Evolutionary conservation across 2,113 vertebrate genomes (phyloP), one percentile per base, ranked within the genome.

Genomic region (Illadopsis cleaveri): DNA sequence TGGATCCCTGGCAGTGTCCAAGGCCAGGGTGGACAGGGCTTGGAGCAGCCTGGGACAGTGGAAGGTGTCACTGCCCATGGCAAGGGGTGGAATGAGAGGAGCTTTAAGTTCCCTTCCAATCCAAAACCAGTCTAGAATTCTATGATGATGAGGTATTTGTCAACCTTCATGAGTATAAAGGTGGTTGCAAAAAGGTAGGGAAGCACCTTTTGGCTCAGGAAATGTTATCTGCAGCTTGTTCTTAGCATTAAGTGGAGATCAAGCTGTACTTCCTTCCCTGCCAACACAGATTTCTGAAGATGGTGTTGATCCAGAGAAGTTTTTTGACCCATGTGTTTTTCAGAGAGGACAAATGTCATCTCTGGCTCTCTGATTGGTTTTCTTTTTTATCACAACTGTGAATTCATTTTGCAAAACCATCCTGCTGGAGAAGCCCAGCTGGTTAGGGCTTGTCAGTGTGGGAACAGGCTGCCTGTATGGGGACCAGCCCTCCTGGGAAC

Each of bases 1-100:
- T 53, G 69, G 3, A 51, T 82, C 45, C 8, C 68, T 73, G 60
- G 7, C 0, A 75, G n/a, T 75, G 61, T 1, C 61, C 45, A 40
- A 68, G 70, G 38, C 12, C 70, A 76, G 30, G 21, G 0, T 76
- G 60, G 28, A 38, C 0, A 0, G 28, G 19, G 5, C 51, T 60
- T 20, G 30, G 70, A 89, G 16, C 60, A 53, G 0, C 28, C 20
- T 82, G 53, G 28, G 13, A 15, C 0, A 19, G 62, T 40, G 54
- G n/a, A 1, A 76, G 15, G 21, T 22, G 20, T 54, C 24, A n/a
- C 12, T 68, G 54, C 13, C 44, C n/a, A 23, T 54, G 47, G 17
- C 37, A 66, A 18, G 12, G 9, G 11, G 7, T 66, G 5, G 25
- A 22, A 61, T 30, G 5, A 27, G 16, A 60, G 2, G n/a, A 54